These are phyloP conservation scores for Oryzias sinensis DNA, from an alignment of 2,797 vertebrate genomes.

Conservation along the genomic window DNA sequence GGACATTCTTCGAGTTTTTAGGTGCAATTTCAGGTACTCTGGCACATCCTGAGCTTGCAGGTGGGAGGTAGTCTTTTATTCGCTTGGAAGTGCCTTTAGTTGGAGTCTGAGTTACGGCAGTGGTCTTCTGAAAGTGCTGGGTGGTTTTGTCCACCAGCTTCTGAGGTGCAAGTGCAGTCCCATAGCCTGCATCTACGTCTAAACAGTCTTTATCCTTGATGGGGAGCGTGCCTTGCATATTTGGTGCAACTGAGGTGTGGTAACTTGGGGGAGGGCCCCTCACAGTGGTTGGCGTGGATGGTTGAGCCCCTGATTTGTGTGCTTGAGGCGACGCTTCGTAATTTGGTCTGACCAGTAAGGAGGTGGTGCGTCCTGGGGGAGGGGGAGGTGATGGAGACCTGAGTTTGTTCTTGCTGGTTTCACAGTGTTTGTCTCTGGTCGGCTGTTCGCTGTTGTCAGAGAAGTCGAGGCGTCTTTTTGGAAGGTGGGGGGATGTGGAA, in stretches of 20 bases:
- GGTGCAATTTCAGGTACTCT: conserved; percentile 66
- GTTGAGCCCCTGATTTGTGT: conserved; percentile 66
- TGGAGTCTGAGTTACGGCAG: conserved; percentile 62
- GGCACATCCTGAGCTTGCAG: conserved; percentile 71
- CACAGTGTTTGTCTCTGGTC: conserved; percentile 80
- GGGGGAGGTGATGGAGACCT: conserved; percentile 82
- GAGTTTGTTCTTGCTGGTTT: conserved; percentile 68
- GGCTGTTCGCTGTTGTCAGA: conserved; percentile 75
- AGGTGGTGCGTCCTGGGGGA: conserved; percentile 85
- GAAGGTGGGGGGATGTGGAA: conserved; percentile 69
- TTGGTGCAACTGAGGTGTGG: conserved; percentile 74
- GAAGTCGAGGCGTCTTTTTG: conserved; percentile 69
- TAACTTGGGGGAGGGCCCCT: conserved; percentile 77
- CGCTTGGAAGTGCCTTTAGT: conserved; percentile 79
- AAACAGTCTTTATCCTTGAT: conserved; percentile 74
- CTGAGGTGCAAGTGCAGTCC: conserved; percentile 75
- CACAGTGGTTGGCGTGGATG: conserved; percentile 67
- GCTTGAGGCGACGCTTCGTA: conserved; percentile 74
- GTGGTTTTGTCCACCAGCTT: conserved; percentile 75
- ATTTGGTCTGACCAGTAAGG: conserved; percentile 83
- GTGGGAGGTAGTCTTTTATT: conserved; percentile 78
- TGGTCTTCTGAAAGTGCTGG: conserved; percentile 74
- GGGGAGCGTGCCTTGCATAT: conserved; percentile 76
- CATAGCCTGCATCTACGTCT: conserved; percentile 72
- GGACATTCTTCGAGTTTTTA: conserved; percentile 73